Evolutionary conservation across 2,888 invertebrate species (phyloP), one percentile per base, ranked within the genome.

Genomic region (Aporophyla nigra): DNA sequence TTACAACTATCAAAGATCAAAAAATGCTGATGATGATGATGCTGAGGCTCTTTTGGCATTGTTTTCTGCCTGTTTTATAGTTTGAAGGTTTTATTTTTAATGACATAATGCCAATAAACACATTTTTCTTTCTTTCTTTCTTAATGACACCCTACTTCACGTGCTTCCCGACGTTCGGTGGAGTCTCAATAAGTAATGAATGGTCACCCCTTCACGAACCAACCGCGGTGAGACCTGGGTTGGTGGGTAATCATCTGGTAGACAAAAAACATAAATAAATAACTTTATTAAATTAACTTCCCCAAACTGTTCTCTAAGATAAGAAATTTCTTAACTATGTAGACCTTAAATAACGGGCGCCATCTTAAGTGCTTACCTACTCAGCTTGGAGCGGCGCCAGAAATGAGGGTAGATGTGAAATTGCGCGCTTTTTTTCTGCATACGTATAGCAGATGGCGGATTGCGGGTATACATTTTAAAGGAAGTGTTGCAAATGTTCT

Each of bases 301-400:
- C 62, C 12, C 54, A 75, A 75, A 70, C 71, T 72, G 68, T 74
- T 54, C 65, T 69, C 43, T 61, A 43, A 82, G 80, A 88, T 88
- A 87, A 86, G 87, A 86, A 80, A 73, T 76, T 82, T 86, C 80
- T 72, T 84, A 81, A 76, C 56, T 74, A 65, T 68, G 74, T 51
- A 54, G 53, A 59, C 67, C 27, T 73, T 71, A 86, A 86, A 78
- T 78, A 77, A 78, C 58, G 61, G 54, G 63, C 33, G 79, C 80
- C 81, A 78, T 83, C 87, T 88, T 82, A 87, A 78, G 40, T 74
- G 76, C 85, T 81, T 62, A 75, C 83, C 73, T 73, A 78, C 78
- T 80, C 43, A 66, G 62, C 66, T 87, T 87, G 89, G 87, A 83
- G 16, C 68, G n/a, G 33, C 10, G 87, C 87, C 87, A 87, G 87